Evolutionary conservation across 2,797 vertebrate species (phyloP).

Genomic region (Zenarchopterus dispar): DNA sequence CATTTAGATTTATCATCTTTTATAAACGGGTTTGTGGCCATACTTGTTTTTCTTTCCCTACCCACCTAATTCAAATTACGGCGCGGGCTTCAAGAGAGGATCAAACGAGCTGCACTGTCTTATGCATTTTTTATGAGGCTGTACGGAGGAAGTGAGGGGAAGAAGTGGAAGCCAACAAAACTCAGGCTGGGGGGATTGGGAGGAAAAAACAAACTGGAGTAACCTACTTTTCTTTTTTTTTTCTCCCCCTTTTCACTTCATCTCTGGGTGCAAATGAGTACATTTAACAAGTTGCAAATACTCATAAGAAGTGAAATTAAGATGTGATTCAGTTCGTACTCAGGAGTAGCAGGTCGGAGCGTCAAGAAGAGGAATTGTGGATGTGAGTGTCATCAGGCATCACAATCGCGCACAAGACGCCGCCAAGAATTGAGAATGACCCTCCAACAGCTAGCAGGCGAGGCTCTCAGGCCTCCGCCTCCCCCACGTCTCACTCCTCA

Average conservation of each 20-base stretch:
- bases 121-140: conserved; percentile 65
- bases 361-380: conserved; percentile 13
- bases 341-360: not conserved
- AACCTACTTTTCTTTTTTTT: conserved; percentile 59
- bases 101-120: conserved; percentile 54
- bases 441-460: conserved; percentile 8
- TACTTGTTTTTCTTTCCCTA: not conserved
- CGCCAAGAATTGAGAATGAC: not conserved
- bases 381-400: not conserved
- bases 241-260: conserved; percentile 10
- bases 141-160: conserved; percentile 36
- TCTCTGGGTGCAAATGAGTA: conserved; percentile 35
- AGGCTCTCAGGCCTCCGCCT: conserved; percentile 31
- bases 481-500: conserved; percentile 1
- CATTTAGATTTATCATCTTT: conserved; percentile 43
- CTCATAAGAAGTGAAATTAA: not conserved
- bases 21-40: conserved; percentile 33
- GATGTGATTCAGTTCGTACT: conserved; percentile 18
- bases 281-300: conserved; percentile 30
- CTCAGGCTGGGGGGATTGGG: conserved; percentile 30
- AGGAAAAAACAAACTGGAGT: conserved; percentile 36
- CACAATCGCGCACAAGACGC: not conserved
- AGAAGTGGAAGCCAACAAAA: conserved; percentile 51
- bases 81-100: conserved; percentile 39
- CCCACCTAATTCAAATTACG: conserved; percentile 42